phyloP scores from a whole-genome alignment of 2,888 invertebrate species.

The Holacanthella duospinosa region DNA sequence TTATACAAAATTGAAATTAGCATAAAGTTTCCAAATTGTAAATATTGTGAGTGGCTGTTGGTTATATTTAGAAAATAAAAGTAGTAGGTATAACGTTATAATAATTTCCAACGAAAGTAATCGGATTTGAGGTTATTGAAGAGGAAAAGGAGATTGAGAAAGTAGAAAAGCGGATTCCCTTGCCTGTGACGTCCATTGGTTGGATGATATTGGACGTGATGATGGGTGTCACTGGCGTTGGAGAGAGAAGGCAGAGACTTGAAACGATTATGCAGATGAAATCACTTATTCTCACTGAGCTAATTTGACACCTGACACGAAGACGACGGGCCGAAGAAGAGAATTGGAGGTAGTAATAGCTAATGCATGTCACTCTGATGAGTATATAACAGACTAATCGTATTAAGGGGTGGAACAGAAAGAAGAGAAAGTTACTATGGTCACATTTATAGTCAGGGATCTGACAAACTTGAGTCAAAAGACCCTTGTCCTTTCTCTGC shows the following conservation, averaged over 20 bases:
- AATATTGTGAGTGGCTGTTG: not conserved
- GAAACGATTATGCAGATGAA: constrained; percentile 36
- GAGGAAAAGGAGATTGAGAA: constrained; percentile 5
- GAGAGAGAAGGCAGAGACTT: constrained; percentile 32
- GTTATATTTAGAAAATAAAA: not conserved
- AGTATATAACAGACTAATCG: constrained; percentile 30
- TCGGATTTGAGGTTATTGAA: not conserved
- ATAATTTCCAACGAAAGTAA: not conserved
- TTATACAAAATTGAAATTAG: not conserved
- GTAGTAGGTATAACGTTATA: not conserved
- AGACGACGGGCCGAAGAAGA: constrained; percentile 13
- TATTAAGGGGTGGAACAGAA: constrained; percentile 18
- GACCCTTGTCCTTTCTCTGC: too few species aligned
- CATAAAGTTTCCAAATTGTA: not conserved
- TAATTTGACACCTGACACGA: constrained; percentile 37
- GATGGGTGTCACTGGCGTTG: constrained; percentile 31
- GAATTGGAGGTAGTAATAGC: constrained; percentile 27
- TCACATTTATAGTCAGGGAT: too few species aligned
- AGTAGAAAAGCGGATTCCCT: constrained; percentile 8
- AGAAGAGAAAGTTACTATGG: too few species aligned
- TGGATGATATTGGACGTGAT: constrained; percentile 35
- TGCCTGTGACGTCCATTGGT: constrained; percentile 30
- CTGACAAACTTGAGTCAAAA: too few species aligned
- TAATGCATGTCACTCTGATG: constrained; percentile 30
- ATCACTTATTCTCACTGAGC: constrained; percentile 33